These are phyloP conservation scores for Tarsius wallacei DNA, from an alignment of 2,797 vertebrate species.

Conservation along the genomic window DNA sequence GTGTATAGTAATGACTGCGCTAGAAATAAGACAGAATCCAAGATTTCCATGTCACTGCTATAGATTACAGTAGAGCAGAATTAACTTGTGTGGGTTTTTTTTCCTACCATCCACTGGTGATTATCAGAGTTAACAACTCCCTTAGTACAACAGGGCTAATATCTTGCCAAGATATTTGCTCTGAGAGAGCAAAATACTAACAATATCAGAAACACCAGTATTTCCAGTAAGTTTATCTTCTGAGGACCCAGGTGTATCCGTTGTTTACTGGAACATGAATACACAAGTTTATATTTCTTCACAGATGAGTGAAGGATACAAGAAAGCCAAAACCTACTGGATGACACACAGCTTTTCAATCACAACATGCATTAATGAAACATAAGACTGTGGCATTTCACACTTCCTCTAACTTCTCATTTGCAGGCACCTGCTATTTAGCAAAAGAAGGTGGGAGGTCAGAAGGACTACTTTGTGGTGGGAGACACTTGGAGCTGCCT, in stretches of 20 bases:
- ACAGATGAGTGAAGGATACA: conserved; percentile 42
- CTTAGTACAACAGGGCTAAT: not conserved
- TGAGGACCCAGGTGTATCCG: not conserved
- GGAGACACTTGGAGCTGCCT: not conserved
- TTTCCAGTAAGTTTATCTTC: conserved; percentile 27
- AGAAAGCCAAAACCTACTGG: not conserved
- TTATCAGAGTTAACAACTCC: not conserved
- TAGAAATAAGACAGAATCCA: conserved; percentile 56
- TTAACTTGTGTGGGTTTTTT: not conserved
- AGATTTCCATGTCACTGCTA: not conserved
- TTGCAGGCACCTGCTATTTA: not conserved
- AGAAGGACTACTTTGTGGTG: not conserved
- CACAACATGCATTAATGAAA: not conserved
- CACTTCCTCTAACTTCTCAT: conserved; percentile 64
- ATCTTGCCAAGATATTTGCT: not conserved
- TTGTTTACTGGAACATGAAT: not conserved
- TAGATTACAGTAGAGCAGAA: conserved; percentile 44
- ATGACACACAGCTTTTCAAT: conserved; percentile 73
- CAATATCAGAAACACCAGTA: not conserved
- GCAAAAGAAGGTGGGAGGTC: not conserved
- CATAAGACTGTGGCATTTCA: not conserved
- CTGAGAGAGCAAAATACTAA: conserved; percentile 13
- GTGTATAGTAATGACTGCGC: not conserved
- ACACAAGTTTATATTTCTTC: conserved; percentile 43
- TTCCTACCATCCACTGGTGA: not conserved